phyloP scores from a whole-genome alignment of 1,140 invertebrate species.

The Megalonaias nervosa region DNA sequence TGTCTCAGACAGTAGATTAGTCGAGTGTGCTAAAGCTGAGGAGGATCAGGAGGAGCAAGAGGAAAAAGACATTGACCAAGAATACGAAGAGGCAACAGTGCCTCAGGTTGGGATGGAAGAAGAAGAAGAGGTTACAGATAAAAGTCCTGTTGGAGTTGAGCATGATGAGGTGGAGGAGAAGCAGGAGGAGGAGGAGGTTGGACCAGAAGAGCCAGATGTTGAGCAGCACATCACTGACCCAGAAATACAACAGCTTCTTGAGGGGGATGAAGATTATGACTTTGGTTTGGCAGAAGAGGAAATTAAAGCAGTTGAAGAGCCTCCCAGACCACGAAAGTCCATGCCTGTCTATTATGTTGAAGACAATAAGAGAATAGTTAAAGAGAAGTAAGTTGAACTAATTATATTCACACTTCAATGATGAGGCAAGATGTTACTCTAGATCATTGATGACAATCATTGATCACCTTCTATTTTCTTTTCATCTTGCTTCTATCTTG shows the following conservation, averaged over 20 bases:
- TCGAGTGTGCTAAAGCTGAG: conserved; percentile 9
- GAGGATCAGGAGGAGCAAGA: conserved; percentile 1
- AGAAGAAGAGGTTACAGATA: conserved; percentile 2
- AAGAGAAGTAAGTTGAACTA: too few species aligned
- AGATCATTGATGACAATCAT: too few species aligned
- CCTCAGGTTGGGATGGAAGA: background rate
- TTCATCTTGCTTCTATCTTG: too few species aligned
- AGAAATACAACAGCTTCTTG: conserved; percentile 26
- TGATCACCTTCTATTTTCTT: too few species aligned
- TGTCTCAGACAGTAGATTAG: conserved; percentile 25
- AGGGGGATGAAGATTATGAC: conserved; percentile 13
- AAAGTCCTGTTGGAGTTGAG: background rate
- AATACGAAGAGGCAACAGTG: background rate
- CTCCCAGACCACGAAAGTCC: too few species aligned
- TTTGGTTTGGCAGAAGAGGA: too few species aligned
- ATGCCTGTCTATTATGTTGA: too few species aligned
- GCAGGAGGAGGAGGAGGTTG: conserved; percentile 15
- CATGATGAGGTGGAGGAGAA: conserved; percentile 6
- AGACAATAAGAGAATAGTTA: too few species aligned
- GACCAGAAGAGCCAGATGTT: conserved; percentile 15
- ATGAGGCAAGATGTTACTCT: too few species aligned
- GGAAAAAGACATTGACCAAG: background rate
- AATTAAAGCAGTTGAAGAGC: too few species aligned
- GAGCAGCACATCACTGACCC: conserved; percentile 29
- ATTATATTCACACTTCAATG: too few species aligned